These are phyloP conservation scores for Eospalax fontanierii DNA, from an alignment of 2,797 vertebrate genomes.

Conservation along the genomic window DNA sequence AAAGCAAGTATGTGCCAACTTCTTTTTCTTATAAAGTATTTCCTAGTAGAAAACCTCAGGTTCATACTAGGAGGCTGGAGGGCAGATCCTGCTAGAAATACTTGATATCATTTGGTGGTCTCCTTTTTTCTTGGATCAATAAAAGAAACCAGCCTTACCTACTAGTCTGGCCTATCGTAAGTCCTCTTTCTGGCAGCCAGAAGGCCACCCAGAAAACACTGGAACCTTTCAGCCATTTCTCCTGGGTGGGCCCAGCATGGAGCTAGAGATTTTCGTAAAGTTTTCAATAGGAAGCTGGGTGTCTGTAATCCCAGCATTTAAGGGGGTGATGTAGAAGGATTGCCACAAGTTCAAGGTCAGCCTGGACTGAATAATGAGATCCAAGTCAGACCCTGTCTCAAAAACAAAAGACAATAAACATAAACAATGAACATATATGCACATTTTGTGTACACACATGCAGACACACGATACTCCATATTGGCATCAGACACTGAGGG, in stretches of 20 bases:
- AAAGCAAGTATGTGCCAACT: neutral
- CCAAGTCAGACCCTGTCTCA: neutral
- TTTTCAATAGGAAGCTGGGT: neutral
- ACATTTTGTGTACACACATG: too few relatives aligned
- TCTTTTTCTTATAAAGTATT: neutral
- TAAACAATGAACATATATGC: too few relatives aligned
- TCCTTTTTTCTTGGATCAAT: neutral
- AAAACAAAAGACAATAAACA: neutral
- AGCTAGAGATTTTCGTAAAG: neutral
- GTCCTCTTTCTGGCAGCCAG: too few relatives aligned
- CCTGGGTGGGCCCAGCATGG: neutral
- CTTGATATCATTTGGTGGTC: neutral
- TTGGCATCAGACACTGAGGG: too few relatives aligned
- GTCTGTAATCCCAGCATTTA: neutral
- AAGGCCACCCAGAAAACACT: neutral
- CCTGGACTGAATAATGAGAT: neutral
- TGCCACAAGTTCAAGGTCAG: neutral
- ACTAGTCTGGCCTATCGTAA: too few relatives aligned
- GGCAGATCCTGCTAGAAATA: neutral
- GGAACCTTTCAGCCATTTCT: too few relatives aligned
- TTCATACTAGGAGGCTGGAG: neutral
- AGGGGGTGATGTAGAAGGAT: neutral
- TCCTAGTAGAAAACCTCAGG: neutral
- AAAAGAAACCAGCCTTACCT: neutral
- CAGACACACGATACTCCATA: too few relatives aligned